phyloP scores from a whole-genome alignment of 2,113 vertebrate genomes.

The Perca schrenkii region DNA sequence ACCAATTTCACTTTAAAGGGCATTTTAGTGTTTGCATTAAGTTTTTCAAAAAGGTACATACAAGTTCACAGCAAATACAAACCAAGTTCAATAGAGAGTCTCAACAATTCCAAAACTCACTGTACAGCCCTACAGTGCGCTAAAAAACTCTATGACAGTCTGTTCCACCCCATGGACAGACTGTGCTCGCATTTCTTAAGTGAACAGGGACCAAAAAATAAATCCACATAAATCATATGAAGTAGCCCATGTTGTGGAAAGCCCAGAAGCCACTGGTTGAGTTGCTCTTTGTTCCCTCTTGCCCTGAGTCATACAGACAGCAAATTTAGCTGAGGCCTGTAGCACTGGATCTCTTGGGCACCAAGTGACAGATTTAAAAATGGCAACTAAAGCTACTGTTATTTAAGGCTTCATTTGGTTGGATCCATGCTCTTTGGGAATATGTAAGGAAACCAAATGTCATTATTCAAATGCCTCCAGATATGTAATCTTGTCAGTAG shows the following conservation, averaged over 20 bases:
- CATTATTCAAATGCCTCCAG: constrained; percentile 47
- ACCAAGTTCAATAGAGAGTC: neutral
- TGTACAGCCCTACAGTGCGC: neutral
- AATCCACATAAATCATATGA: constrained; percentile 77
- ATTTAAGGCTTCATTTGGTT: constrained; percentile 66
- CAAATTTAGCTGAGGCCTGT: constrained; percentile 67
- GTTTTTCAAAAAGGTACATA: neutral
- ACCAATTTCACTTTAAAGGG: neutral
- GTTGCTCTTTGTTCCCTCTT: constrained; percentile 35
- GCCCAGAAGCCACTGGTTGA: constrained; percentile 49
- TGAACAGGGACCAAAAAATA: constrained; percentile 48
- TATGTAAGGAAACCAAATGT: constrained; percentile 25
- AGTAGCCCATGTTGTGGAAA: constrained; percentile 44
- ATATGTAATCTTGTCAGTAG: neutral
- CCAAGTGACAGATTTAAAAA: constrained; percentile 74
- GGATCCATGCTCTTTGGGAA: constrained; percentile 32
- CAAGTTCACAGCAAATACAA: constrained; percentile 19
- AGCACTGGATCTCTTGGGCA: constrained; percentile 69
- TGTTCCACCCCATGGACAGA: constrained; percentile 52
- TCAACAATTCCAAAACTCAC: neutral
- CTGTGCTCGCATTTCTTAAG: constrained; percentile 49
- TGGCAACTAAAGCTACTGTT: constrained; percentile 59
- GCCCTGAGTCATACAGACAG: constrained; percentile 56
- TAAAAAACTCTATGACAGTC: constrained; percentile 38
- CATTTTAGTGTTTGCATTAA: neutral